Evolutionary conservation across 2,797 vertebrate species (phyloP).

Genomic region (Phalloptychus januarius): DNA sequence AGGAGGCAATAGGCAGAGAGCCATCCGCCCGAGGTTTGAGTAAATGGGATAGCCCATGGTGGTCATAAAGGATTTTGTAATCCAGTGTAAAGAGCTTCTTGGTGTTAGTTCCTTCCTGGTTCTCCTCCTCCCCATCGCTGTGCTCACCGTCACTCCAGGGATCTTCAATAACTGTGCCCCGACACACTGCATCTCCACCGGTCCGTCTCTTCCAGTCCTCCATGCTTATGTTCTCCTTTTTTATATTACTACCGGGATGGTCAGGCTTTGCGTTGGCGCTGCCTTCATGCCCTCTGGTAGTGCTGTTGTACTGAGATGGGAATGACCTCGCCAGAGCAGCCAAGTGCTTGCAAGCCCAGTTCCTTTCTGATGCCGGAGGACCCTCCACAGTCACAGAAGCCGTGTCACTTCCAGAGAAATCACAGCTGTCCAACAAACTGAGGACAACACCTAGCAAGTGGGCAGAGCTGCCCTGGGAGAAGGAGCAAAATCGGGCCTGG

Average conservation of each 20-base stretch:
- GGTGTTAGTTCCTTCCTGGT: conserved; percentile 50
- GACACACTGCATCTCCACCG: conserved; percentile 61
- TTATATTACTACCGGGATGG: conserved; percentile 48
- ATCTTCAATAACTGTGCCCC: conserved; percentile 77
- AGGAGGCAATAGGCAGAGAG: conserved; percentile 75
- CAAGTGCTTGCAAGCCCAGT: conserved; percentile 93
- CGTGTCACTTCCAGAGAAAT: conserved; percentile 89
- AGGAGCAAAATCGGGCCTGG: conserved; percentile 92
- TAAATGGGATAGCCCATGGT: conserved; percentile 83
- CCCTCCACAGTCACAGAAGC: conserved; percentile 91
- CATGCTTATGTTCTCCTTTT: conserved; percentile 74
- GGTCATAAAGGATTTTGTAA: conserved; percentile 79
- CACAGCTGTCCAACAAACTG: conserved; percentile 90
- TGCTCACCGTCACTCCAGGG: conserved; percentile 83
- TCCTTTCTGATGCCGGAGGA: conserved; percentile 85
- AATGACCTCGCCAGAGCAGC: conserved; percentile 83
- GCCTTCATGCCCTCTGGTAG: conserved; percentile 22
- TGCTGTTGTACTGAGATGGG: conserved; percentile 34
- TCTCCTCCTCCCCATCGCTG: conserved; percentile 83
- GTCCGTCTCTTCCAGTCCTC: conserved; percentile 74
- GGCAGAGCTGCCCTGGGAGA: conserved; percentile 88
- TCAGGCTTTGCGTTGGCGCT: conserved; percentile 48
- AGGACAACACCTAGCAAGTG: conserved; percentile 86
- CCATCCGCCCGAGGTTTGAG: conserved; percentile 76
- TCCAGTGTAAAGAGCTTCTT: conserved; percentile 52